Evolutionary conservation across 2,797 vertebrate species (phyloP).

Genomic region (Anolis apletophallus): DNA sequence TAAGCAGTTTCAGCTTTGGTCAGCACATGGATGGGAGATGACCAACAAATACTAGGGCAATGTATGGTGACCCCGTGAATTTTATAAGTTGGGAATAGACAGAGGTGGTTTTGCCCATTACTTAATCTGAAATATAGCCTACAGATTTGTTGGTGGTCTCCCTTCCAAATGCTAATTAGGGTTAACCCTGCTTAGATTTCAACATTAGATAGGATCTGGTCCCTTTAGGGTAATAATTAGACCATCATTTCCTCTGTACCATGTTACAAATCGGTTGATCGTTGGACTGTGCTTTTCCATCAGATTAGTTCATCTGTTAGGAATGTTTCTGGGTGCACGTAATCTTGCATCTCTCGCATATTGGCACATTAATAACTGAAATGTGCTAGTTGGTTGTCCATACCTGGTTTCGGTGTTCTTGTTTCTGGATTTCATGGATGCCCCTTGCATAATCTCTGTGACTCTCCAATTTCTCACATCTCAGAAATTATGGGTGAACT

Average conservation of each 20-base stretch:
- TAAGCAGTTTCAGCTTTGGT: no score
- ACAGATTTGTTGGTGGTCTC: no score
- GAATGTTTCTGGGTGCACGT: constrained; percentile 2
- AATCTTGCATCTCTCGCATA: background rate
- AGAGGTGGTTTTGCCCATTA: no score
- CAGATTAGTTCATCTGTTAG: background rate
- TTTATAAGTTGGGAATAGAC: no score
- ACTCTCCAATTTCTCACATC: background rate
- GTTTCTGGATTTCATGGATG: background rate
- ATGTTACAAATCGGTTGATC: background rate
- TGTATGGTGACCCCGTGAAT: no score
- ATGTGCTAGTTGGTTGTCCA: background rate
- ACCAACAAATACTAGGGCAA: no score
- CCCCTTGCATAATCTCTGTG: background rate
- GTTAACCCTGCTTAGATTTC: no score
- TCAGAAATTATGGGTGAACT: background rate
- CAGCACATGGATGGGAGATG: no score
- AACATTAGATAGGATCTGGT: no score
- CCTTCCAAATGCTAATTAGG: no score
- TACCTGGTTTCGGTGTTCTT: background rate
- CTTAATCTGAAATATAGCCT: no score
- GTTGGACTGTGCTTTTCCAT: constrained; percentile 1
- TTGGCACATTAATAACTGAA: background rate
- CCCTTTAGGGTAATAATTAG: no score
- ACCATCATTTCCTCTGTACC: background rate